phyloP scores from a whole-genome alignment of 2,113 vertebrate genomes.

The Petaurus breviceps region DNA sequence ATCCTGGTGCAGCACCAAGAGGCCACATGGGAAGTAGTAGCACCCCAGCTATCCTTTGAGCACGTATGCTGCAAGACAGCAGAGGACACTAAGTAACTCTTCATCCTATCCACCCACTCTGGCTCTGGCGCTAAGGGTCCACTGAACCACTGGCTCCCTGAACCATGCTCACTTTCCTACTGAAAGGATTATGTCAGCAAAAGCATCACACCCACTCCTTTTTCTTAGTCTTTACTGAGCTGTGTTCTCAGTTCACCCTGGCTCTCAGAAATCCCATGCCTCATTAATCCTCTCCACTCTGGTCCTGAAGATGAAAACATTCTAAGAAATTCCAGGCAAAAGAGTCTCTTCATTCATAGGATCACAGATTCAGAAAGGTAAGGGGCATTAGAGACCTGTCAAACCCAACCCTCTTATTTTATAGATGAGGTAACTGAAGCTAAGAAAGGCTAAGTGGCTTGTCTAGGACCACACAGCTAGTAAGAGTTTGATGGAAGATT shows the following conservation, averaged over 20 bases:
- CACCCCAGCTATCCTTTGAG: not conserved
- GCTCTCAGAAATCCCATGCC: too few relatives aligned
- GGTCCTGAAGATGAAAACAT: not conserved
- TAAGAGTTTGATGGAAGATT: not conserved
- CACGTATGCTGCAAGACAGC: not conserved
- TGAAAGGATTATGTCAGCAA: not conserved
- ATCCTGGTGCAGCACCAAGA: not conserved
- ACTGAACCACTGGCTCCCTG: not conserved
- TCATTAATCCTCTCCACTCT: not conserved
- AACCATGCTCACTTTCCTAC: not conserved
- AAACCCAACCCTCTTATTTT: not conserved
- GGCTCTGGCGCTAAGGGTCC: not conserved
- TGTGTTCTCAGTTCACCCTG: not conserved
- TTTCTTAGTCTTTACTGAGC: not conserved
- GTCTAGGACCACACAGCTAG: not conserved
- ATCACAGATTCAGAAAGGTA: not conserved
- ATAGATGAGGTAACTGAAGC: not conserved
- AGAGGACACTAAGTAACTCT: fast-evolving
- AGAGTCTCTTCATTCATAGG: not conserved
- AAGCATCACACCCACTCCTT: not conserved
- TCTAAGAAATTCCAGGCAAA: not conserved
- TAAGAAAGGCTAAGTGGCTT: not conserved
- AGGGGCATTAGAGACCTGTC: not conserved
- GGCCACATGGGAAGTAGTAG: not conserved
- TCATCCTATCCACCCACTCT: not conserved